Evolutionary conservation across 1,140 invertebrate genomes (phyloP).

Genomic region (Carcinoscorpius rotundicauda): DNA sequence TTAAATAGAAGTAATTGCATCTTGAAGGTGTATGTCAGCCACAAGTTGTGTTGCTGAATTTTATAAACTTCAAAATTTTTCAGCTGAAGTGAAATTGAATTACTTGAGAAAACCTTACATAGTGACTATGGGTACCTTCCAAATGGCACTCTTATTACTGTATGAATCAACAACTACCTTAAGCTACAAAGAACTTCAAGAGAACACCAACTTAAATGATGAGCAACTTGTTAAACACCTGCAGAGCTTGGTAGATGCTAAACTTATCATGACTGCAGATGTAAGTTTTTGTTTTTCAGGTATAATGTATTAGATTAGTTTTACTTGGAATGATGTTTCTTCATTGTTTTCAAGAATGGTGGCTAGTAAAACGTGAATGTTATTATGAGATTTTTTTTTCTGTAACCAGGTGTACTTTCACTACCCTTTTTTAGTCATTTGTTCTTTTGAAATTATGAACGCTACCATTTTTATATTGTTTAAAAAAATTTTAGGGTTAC

Average conservation of each 20-base stretch:
- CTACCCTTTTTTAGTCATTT: too few relatives aligned
- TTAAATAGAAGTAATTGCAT: too few relatives aligned
- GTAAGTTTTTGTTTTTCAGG: conserved; percentile 14
- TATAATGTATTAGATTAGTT: neutral
- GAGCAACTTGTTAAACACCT: conserved; percentile 73
- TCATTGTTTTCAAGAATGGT: too few relatives aligned
- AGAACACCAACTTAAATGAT: conserved; percentile 58
- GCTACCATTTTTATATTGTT: too few relatives aligned
- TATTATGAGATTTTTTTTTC: too few relatives aligned
- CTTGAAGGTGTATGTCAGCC: too few relatives aligned
- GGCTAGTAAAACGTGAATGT: too few relatives aligned
- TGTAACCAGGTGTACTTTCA: too few relatives aligned
- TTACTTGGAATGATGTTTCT: neutral
- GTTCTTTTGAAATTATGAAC: too few relatives aligned
- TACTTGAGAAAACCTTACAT: conserved; percentile 66
- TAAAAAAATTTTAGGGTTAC: too few relatives aligned
- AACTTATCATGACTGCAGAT: conserved; percentile 46
- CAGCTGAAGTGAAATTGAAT: conserved; percentile 56
- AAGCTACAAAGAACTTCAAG: conserved; percentile 54
- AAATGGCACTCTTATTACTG: conserved; percentile 81
- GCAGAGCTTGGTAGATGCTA: conserved; percentile 67
- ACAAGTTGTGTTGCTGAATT: too few relatives aligned
- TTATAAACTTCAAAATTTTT: conserved; percentile 9
- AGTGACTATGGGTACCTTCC: conserved; percentile 79
- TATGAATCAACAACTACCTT: conserved; percentile 67